Percentiles rank a stretch among this genome's conserved stretches.
Conservation (phyloP, 1,140 invertebrate genomes). For the Saxidomus purpurata region DNA sequence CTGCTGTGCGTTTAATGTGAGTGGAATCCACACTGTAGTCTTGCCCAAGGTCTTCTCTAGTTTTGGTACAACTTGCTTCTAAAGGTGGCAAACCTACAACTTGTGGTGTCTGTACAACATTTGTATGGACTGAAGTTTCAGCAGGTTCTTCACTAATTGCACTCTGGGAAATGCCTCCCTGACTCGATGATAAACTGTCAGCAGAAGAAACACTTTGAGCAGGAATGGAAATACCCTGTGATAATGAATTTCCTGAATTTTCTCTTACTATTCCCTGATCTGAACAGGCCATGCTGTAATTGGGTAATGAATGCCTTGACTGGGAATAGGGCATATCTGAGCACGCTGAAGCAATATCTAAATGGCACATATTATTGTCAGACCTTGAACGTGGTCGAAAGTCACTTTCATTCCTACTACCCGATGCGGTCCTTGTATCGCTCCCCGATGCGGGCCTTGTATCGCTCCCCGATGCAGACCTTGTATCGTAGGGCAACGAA, state of each 20-base stretch:
- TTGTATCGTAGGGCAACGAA: neutral
- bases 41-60: neutral
- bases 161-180: neutral
- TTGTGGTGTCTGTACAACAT: constrained; percentile 6
- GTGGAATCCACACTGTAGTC: neutral
- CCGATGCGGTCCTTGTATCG: neutral
- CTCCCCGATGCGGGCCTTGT: neutral
- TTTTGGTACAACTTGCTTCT: neutral
- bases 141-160: neutral
- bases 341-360: neutral
- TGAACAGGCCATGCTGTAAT: neutral
- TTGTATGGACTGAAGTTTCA: constrained; percentile 37
- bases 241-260: neutral
- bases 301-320: neutral
- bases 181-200: neutral
- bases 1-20: neutral
- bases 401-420: neutral
- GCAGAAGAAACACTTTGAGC: neutral
- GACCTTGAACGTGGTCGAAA: constrained; percentile 6
- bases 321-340: neutral
- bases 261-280: neutral
- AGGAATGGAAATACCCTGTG: neutral
- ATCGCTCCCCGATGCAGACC: neutral
- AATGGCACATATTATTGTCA: neutral
- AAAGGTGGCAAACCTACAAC: neutral